phyloP scores from a whole-genome alignment of 2,888 invertebrate genomes.

The Philereme transversata region DNA sequence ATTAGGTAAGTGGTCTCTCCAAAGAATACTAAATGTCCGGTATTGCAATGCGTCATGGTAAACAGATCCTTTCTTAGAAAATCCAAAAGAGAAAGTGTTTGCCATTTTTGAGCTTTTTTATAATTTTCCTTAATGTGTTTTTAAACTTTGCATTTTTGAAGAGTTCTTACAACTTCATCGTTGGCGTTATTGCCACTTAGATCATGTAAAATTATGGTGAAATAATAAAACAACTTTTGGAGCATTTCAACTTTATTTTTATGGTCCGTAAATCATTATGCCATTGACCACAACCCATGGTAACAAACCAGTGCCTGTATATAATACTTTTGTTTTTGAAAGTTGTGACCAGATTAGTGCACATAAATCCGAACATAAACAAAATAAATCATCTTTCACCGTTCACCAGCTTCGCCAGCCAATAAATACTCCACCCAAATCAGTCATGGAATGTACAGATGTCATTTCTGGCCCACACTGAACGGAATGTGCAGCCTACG shows the following conservation, averaged over 20 bases:
- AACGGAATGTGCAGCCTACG: constrained; percentile 70
- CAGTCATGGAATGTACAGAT: constrained; percentile 57
- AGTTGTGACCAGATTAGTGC: constrained; percentile 14
- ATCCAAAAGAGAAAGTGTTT: constrained; percentile 13
- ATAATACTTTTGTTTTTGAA: constrained; percentile 14
- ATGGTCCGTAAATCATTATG: constrained; percentile 15
- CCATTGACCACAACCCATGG: constrained; percentile 6
- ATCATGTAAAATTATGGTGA: too few relatives aligned
- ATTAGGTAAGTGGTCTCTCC: constrained; percentile 23
- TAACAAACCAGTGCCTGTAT: constrained; percentile 2
- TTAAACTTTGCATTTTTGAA: neutral
- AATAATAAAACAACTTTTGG: too few relatives aligned
- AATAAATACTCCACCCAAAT: constrained; percentile 35
- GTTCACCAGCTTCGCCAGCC: constrained; percentile 18
- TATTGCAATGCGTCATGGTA: constrained; percentile 23
- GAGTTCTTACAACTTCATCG: neutral
- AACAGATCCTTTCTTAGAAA: constrained; percentile 6
- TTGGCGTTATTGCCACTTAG: too few relatives aligned
- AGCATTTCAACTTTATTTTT: constrained; percentile 18
- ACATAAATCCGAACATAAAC: constrained; percentile 20
- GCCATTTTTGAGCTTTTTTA: constrained; percentile 2
- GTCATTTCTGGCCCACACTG: constrained; percentile 64
- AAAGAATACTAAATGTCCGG: constrained; percentile 26
- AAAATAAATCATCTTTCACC: constrained; percentile 28
- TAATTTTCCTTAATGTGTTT: constrained; percentile 21